Percentiles rank a stretch among this genome's conserved stretches.
These are phyloP conservation scores for Montipora sp. DNA, from an alignment of 64 coral and sea anemone genomes.

Conservation along the genomic window DNA sequence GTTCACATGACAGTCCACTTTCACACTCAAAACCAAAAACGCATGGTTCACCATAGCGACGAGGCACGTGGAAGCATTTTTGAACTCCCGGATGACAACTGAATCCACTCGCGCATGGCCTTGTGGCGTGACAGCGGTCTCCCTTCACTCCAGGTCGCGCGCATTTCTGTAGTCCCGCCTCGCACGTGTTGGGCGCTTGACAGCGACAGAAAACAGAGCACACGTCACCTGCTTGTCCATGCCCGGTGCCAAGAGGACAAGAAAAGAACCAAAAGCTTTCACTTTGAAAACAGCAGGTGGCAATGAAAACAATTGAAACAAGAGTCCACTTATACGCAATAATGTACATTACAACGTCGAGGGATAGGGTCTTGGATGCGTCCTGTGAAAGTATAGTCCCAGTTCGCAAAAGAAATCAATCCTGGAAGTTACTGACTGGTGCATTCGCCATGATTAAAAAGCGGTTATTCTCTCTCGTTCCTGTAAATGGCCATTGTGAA, in stretches of 20 bases:
- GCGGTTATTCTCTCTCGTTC: not conserved
- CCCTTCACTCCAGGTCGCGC: constrained; percentile 42
- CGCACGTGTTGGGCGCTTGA: constrained; percentile 61
- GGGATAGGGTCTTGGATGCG: not conserved
- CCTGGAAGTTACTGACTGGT: not conserved
- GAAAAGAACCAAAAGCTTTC: constrained; percentile 75
- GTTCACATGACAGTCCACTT: constrained; percentile 74
- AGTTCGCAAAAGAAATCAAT: not conserved
- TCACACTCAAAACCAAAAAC: constrained; percentile 70
- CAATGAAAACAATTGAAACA: constrained; percentile 32
- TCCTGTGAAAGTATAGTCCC: not conserved
- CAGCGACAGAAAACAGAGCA: constrained; percentile 82
- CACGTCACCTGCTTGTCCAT: constrained; percentile 60
- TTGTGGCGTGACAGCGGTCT: constrained; percentile 62
- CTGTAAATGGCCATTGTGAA: not conserved
- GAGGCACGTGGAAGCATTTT: constrained; percentile 79
- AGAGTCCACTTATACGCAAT: not conserved
- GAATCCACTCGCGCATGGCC: constrained; percentile 49
- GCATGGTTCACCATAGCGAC: constrained; percentile 74
- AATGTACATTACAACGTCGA: not conserved
- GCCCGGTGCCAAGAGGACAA: constrained; percentile 74
- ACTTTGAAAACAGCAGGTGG: constrained; percentile 45
- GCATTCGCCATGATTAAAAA: not conserved
- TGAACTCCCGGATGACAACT: constrained; percentile 91
- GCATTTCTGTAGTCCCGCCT: constrained; percentile 67